Percentiles rank a stretch among this genome's conserved stretches.
phyloP scores from a whole-genome alignment of 2,797 vertebrate genomes.

The Liparis tanakae region DNA sequence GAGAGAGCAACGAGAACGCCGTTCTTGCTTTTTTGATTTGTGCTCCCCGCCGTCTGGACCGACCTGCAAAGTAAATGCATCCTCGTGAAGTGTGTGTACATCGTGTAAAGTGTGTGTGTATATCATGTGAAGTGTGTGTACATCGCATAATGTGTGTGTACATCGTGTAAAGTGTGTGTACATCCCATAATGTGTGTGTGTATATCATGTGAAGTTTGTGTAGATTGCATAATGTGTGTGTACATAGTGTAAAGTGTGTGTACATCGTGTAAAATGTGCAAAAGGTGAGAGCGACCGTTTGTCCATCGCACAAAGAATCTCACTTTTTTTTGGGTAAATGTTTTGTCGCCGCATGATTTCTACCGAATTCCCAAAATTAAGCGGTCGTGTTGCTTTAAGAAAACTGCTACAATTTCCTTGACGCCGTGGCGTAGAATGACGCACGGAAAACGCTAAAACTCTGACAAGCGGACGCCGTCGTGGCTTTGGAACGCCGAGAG shows the following conservation, averaged over 20 bases:
- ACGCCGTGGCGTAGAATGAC: neutral
- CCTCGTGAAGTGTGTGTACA: neutral
- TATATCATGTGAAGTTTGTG: slow-evolving; percentile 9
- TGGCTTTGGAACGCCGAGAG: neutral
- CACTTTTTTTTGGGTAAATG: too few relatives aligned
- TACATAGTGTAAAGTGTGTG: neutral
- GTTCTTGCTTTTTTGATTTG: neutral
- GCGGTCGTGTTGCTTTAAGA: neutral
- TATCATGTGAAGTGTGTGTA: too few relatives aligned
- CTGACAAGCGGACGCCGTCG: neutral
- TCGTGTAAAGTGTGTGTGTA: too few relatives aligned
- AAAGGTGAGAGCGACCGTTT: neutral
- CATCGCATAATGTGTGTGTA: too few relatives aligned
- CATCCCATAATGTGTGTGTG: slow-evolving; percentile 8
- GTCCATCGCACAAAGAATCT: too few relatives aligned
- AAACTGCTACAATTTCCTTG: neutral
- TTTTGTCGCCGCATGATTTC: neutral
- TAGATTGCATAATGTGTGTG: neutral
- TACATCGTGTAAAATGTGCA: neutral
- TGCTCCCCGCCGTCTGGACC: neutral
- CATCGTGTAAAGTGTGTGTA: slow-evolving; percentile 5
- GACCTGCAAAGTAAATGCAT: neutral
- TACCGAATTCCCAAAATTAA: neutral
- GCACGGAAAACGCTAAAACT: neutral
- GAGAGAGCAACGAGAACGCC: neutral